These are phyloP conservation scores for Hydrotaea cyrtoneurina DNA, from an alignment of 2,888 invertebrate species.

Conservation along the genomic window DNA sequence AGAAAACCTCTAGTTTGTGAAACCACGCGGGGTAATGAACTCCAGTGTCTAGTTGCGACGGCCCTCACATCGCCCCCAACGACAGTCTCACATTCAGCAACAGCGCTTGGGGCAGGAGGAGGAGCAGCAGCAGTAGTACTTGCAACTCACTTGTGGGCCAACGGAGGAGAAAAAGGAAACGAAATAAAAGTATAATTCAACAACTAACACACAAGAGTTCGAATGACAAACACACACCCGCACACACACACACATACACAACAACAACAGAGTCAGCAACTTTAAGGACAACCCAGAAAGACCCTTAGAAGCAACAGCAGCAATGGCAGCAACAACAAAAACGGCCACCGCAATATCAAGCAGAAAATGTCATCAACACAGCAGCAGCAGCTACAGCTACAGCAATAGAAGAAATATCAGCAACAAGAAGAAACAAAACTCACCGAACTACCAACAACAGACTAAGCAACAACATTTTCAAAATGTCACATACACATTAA, in stretches of 20 bases:
- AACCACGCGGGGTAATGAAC: conserved; percentile 64
- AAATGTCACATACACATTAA: conserved; percentile 61
- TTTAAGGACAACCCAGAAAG: conserved; percentile 50
- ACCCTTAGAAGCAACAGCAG: conserved; percentile 42
- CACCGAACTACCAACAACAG: conserved; percentile 7
- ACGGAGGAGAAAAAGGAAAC: conserved; percentile 52
- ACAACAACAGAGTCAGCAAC: conserved; percentile 54
- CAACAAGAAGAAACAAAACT: conserved; percentile 19
- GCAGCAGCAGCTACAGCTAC: conserved; percentile 30
- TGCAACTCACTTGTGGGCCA: conserved; percentile 26
- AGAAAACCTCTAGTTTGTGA: conserved; percentile 10
- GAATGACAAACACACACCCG: conserved; percentile 43
- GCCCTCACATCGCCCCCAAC: neutral
- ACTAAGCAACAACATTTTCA: conserved; percentile 65
- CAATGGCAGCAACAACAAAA: neutral
- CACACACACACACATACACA: conserved; percentile 9
- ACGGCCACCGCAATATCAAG: conserved; percentile 56
- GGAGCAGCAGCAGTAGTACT: neutral
- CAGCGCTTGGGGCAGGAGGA: neutral
- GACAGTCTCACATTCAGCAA: neutral
- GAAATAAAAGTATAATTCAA: conserved; percentile 65
- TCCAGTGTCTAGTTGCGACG: conserved; percentile 48
- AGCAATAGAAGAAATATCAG: conserved; percentile 11
- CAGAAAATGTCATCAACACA: conserved; percentile 66
- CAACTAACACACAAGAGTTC: conserved; percentile 52